These are phyloP conservation scores for Eupristina koningsbergeri DNA, from an alignment of 1,140 invertebrate species.

Conservation along the genomic window DNA sequence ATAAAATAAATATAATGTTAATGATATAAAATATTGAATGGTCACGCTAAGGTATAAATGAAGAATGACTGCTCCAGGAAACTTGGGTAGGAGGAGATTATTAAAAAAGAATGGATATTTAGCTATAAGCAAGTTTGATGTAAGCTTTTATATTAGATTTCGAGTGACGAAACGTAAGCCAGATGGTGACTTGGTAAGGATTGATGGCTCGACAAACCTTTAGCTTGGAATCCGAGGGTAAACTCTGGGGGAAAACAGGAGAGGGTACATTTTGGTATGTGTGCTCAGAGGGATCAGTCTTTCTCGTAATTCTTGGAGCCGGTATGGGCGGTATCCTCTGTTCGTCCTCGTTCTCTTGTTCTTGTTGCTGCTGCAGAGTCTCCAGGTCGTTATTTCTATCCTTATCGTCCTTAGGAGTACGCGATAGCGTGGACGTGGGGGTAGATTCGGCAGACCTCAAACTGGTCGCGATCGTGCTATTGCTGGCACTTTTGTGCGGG, in stretches of 20 bases:
- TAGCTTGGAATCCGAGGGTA: slow-evolving; percentile 43
- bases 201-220: slow-evolving; percentile 65
- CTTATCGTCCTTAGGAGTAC: background rate
- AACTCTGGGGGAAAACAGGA: slow-evolving; percentile 66
- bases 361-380: background rate
- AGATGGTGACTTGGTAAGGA: background rate
- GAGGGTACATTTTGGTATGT: slow-evolving; percentile 75
- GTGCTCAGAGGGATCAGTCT: slow-evolving; percentile 69
- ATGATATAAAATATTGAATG: too few species aligned
- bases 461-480: slow-evolving; percentile 57
- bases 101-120: background rate
- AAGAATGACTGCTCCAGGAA: background rate
- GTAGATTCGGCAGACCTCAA: slow-evolving; percentile 53
- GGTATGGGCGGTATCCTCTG: slow-evolving; percentile 64
- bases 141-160: background rate
- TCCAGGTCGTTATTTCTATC: background rate
- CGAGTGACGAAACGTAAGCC: slow-evolving; percentile 8
- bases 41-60: too few species aligned
- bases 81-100: background rate
- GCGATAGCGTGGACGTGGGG: slow-evolving; percentile 50
- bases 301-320: slow-evolving; percentile 66
- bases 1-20: too few species aligned
- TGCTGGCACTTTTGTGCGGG: slow-evolving; percentile 63
- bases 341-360: slow-evolving; percentile 36
- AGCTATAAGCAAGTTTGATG: background rate